Conservation (phyloP, 2,113 vertebrate genomes). For the Anarhynchus alexandrinus region DNA sequence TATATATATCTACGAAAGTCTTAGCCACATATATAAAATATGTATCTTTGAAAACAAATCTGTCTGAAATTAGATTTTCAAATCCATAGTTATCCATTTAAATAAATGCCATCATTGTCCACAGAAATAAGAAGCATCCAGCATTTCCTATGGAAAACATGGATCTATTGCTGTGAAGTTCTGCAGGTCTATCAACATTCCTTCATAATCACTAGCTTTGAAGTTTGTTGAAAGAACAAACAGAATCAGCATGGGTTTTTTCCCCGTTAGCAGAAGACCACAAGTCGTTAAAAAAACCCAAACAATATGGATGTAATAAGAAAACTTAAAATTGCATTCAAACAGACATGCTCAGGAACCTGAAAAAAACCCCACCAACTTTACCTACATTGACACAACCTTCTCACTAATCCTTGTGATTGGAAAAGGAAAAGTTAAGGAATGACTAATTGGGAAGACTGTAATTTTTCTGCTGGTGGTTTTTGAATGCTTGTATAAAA, state of each 20-base stretch:
- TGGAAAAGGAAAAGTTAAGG: background rate
- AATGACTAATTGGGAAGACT: background rate
- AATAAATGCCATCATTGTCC: background rate
- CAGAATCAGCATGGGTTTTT: background rate
- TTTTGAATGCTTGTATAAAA: background rate
- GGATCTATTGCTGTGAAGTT: background rate
- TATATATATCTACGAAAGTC: too few species aligned
- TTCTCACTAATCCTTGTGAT: background rate
- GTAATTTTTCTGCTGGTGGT: background rate
- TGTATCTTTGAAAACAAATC: background rate
- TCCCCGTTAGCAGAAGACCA: background rate
- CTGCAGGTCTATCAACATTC: background rate
- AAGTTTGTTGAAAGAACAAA: background rate
- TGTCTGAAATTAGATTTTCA: background rate
- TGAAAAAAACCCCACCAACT: background rate
- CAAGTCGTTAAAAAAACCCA: background rate
- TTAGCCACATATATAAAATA: background rate
- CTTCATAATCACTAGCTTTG: background rate
- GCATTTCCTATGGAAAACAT: background rate
- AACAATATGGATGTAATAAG: background rate
- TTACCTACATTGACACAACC: background rate
- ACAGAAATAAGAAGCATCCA: background rate
- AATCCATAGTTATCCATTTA: background rate
- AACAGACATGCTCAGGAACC: background rate
- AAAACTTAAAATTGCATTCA: background rate